These are phyloP conservation scores for Hirundichthys speculiger DNA, from an alignment of 2,113 vertebrate genomes.

Conservation along the genomic window DNA sequence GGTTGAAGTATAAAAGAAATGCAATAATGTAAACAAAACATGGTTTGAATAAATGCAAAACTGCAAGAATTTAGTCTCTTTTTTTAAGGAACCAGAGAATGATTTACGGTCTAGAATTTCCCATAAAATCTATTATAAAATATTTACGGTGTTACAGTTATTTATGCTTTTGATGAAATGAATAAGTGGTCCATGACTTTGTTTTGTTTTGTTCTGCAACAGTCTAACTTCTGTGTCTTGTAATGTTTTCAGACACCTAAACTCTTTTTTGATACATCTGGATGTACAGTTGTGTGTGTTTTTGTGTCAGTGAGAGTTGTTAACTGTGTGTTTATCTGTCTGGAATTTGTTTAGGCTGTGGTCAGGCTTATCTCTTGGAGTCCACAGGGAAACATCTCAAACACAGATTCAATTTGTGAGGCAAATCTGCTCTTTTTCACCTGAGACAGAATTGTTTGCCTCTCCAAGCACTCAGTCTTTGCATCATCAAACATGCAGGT, in stretches of 20 bases:
- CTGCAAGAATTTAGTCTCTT: neutral
- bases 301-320: slow-evolving; percentile 30
- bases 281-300: slow-evolving; percentile 2
- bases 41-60: neutral
- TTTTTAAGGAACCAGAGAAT: neutral
- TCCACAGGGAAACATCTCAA: slow-evolving; percentile 40
- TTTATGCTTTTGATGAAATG: neutral
- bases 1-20: neutral
- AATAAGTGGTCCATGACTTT: neutral
- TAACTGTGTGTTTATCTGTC: slow-evolving; percentile 50
- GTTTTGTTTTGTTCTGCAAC: neutral
- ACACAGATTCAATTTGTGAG: slow-evolving; percentile 53
- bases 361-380: slow-evolving; percentile 38
- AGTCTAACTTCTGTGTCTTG: too few relatives aligned
- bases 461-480: slow-evolving; percentile 31
- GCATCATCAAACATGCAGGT: slow-evolving; percentile 19
- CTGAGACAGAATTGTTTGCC: slow-evolving; percentile 32
- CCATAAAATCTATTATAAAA: neutral
- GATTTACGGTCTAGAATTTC: neutral
- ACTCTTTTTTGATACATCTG: too few relatives aligned
- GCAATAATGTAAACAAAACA: neutral
- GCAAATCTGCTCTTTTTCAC: slow-evolving; percentile 44
- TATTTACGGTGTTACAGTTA: neutral
- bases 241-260: too few relatives aligned
- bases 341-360: slow-evolving; percentile 63